Base-by-base conservation (phyloP, 2,888 invertebrate genomes). In the Parnassius apollo region DNA sequence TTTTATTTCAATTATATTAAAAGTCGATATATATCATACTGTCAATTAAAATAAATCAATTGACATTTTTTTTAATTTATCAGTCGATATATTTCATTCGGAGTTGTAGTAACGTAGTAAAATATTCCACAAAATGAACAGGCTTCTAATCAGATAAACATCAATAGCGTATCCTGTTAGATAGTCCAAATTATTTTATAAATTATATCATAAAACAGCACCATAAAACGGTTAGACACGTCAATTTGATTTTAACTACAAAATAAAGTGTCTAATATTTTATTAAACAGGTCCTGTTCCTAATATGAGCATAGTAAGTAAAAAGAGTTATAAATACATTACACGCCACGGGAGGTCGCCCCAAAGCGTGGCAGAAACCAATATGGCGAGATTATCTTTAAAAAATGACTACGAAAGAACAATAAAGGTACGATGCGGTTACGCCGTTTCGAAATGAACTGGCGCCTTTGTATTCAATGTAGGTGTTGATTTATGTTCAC, bases 341-440 rank as follows among this genome's bases (percentile, higher is more conserved):
- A 9, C 13, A 12, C 61, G 9, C 61, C n/a, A 13, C 61, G 50
- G 56, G 56, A 44, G 61, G 56, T 56, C 49, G 50, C 44, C 42
- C 42, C 44, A 11, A 25, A 10, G 50, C 50, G 49, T 49, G 50
- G 49, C 56, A 51, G 50, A 51, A 56, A 22, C 56, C 56, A 61
- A 61, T 60, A 42, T 60, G 60, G 54, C 49, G 65, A 66, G 76
- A 76, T 79, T 78, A 78, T 78, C 78, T 78, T 71, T 66, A 74
- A 76, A 76, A 72, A 69, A 71, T 66, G 67, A 71, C 75, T 62
- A 63, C 61, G 62, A 68, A 72, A 76, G 77, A 78, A 81, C 81
- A 81, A 81, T 78, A 73, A 71, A 18, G 46, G 46, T 22, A 69
- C 60, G 76, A 73, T 73, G 72, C 66, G 68, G 65, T 68, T 69